Base-by-base conservation (phyloP, 2,113 vertebrate genomes). In the Pachycephala philippinensis region DNA sequence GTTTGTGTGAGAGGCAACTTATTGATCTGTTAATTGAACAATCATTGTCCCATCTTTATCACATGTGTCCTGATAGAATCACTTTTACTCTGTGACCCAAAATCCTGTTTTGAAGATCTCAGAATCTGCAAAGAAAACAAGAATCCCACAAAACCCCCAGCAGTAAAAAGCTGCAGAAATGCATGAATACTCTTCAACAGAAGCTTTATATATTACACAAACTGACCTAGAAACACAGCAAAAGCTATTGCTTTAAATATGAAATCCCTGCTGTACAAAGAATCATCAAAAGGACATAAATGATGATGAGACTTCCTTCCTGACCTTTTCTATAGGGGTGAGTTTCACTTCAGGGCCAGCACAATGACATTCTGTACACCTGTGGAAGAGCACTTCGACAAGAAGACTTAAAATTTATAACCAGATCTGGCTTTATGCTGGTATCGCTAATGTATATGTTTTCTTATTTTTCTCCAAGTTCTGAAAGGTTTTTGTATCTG, bases 21-120 rank as follows among this genome's bases (percentile, higher is more conserved):
- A 97, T 37, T 65, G 96, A 97, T 97, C 59, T 93, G n/a, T 89
- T 97, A 95, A 96, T 74, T 89, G 72, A 95, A 84, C 56, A 94
- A 19, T 89, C 80, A 66, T 87, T 78, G 42, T 15, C 89, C 19
- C 50, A 28, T 91, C 49, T 92, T 95, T 89, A 76, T 71, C 52
- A 78, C 3, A 1, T 28, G 14, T 79, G 49, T 15, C 35, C 50
- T 74, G 70, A n/a, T 40, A n/a, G 72, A 85, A 68, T 13, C 26
- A 28, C 15, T 47, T 80, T 79, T 60, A 61, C 6, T 61, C 54
- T 82, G 30, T 84, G 63, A 79, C 35, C 47, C 74, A 44, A 85
- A 86, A 65, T 61, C 20, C 26, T 66, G 30, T 52, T 83, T 15
- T 50, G 53, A 85, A 56, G 49, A 21, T 26, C 45, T 28, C 61